Evolutionary conservation across 2,113 vertebrate genomes (phyloP), one percentile per base, ranked within the genome.

Genomic region (Chaenogobius annularis): DNA sequence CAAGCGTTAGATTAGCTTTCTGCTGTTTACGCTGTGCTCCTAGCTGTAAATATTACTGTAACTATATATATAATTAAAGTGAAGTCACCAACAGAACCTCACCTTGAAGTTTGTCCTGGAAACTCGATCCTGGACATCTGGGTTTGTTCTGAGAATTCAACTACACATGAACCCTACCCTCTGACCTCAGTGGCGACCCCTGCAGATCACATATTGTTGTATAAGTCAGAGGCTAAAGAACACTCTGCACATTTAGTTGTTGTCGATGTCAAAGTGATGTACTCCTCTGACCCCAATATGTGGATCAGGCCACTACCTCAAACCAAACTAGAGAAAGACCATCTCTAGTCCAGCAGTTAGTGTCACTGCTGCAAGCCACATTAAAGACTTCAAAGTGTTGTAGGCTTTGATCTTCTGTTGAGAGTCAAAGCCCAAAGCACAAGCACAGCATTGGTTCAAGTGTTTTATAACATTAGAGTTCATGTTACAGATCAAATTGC

Each of bases 141-240:
- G 80, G 83, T 91, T 83, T 82, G 71, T 73, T 90, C 68, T 75
- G 63, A 1, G 68, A 62, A 52, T 67, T 80, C 71, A 83, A 90
- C 89, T 83, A 26, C 47, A 76, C 10, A 4, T 85, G 87, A 91
- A 86, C 88, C 81, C 78, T 83, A 67, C 6, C 81, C 79, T 79
- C 54, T 74, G 79, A 75, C 76, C 80, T 13, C 10, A 7, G 59
- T 76, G 11, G n/a, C 58, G 68, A 74, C 83, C 79, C 80, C 83
- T 71, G 81, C 73, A 63, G 13, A 74, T 82, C 82, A 78, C 79
- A 75, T 72, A 80, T 82, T 82, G 87, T 83, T 68, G 74, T 47
- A 22, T 44, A 73, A 64, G 85, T 81, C 80, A 80, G 76, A 84
- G 87, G 88, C 84, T 83, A 83, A 73, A 63, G 61, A 87, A 72